A percentile compares a stretch with the other conserved stretches of the same genome.
Conservation (phyloP, 2,797 vertebrate species). For the Emys orbicularis region DNA sequence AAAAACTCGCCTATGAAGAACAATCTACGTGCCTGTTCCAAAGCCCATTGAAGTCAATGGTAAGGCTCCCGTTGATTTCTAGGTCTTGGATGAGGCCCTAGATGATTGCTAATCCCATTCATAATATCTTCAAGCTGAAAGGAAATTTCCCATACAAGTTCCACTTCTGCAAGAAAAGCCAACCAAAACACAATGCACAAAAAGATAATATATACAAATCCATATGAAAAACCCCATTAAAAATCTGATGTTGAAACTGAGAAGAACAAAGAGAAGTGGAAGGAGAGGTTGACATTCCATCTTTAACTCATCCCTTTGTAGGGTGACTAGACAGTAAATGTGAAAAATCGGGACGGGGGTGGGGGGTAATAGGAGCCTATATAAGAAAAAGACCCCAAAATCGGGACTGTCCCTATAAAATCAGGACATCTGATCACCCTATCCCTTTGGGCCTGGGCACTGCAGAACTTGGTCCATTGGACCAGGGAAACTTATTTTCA, state of each 20-base stretch:
- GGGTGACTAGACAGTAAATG: too few species aligned
- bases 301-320: not conserved
- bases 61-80: slow-evolving; percentile 45
- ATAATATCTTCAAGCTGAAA: slow-evolving; percentile 41
- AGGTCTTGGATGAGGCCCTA: slow-evolving; percentile 36
- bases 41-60: slow-evolving; percentile 17
- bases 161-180: not conserved
- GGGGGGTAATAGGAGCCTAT: too few species aligned
- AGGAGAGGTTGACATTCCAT: not conserved
- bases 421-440: too few species aligned
- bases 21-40: not conserved
- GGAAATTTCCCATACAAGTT: not conserved
- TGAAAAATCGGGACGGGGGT: too few species aligned
- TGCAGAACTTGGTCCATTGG: not conserved
- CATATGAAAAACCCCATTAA: not conserved
- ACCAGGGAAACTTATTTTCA: not conserved
- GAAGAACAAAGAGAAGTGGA: not conserved
- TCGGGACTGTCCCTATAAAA: too few species aligned
- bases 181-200: not conserved
- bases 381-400: too few species aligned
- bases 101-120: slow-evolving; percentile 31
- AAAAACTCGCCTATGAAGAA: slow-evolving; percentile 47
- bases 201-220: not conserved
- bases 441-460: not conserved
- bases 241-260: not conserved